Evolutionary conservation across 2,888 invertebrate species (phyloP).

Genomic region (Aphodius sticticus): DNA sequence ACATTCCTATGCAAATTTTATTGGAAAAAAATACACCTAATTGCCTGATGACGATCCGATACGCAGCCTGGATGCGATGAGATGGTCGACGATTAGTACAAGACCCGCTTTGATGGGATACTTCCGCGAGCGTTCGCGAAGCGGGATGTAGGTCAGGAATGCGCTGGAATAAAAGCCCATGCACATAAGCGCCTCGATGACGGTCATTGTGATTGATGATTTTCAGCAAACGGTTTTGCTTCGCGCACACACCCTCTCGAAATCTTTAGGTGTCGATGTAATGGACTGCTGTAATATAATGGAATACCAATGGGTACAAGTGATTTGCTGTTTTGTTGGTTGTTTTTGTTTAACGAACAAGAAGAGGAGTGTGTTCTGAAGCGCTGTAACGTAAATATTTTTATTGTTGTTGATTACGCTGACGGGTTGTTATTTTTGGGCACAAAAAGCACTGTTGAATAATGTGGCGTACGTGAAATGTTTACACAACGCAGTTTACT

Average conservation of each 20-base stretch:
- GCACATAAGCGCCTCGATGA: conserved; percentile 14
- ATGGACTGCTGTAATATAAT: not conserved
- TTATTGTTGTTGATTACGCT: too few relatives aligned
- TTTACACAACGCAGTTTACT: too few relatives aligned
- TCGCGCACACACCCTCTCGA: not conserved
- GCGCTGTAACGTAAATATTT: not conserved
- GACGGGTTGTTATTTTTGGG: too few relatives aligned
- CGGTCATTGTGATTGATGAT: conserved; percentile 23
- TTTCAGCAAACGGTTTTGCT: conserved; percentile 10
- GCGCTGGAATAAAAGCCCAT: conserved; percentile 7
- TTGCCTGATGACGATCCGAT: conserved; percentile 13
- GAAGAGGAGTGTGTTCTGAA: not conserved
- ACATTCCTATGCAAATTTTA: conserved; percentile 35
- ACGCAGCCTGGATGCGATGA: not conserved
- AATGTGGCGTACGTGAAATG: too few relatives aligned
- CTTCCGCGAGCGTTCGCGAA: not conserved
- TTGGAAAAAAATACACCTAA: conserved; percentile 28
- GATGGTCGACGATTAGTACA: not conserved
- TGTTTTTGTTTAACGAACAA: not conserved
- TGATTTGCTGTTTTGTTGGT: not conserved
- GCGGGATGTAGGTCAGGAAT: conserved; percentile 16
- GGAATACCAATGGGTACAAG: not conserved
- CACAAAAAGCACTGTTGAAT: too few relatives aligned
- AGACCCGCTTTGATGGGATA: not conserved
- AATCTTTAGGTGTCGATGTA: not conserved